Evolutionary conservation across 2,888 invertebrate species (phyloP), one percentile per base, ranked within the genome.

Genomic region (Galeruca laticollis): DNA sequence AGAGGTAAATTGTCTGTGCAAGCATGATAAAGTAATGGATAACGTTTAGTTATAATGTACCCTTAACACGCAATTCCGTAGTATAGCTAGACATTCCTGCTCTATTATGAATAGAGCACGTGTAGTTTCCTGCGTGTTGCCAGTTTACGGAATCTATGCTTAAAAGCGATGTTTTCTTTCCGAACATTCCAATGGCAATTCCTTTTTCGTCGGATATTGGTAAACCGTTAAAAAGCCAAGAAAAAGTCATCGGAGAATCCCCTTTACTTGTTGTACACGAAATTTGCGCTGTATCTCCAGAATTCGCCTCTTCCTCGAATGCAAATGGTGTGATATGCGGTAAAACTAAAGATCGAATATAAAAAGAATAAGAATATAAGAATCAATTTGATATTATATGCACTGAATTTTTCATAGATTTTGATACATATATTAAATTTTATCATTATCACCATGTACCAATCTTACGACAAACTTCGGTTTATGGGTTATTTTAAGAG

Each of bases 171-270:
- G 91, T 90, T 81, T 88, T 84, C 59, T 87, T 83, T 67, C 87
- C 83, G 78, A 87, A 90, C 64, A 64, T 64, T 18, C 54, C 54
- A n/a, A 57, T 21, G 5, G 33, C 56, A 15, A 83, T 77, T 33
- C 77, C 86, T 72, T 86, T 85, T 74, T 84, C 84, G 77, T 88
- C 84, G 71, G 88, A 87, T 69, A 90, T 86, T 49, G 87, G 86
- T 82, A 87, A 86, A 73, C 87, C 88, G 79, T 93, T 90, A 78
- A 93, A 88, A 76, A 89, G 88, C 94, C 95, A 95, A 62, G 88
- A 88, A 73, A 95, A 90, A 73, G 88, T 89, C 71, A 95, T 87
- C 10, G 94, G 94, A 78, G 92, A 87, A 86, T 95, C 94, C 72
- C 95, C 93, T 82, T 63, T 67, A 51, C 72, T 70, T 57, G 90